phyloP scores from a whole-genome alignment of 1,140 invertebrate species.

The Acromyrmex echinatior region DNA sequence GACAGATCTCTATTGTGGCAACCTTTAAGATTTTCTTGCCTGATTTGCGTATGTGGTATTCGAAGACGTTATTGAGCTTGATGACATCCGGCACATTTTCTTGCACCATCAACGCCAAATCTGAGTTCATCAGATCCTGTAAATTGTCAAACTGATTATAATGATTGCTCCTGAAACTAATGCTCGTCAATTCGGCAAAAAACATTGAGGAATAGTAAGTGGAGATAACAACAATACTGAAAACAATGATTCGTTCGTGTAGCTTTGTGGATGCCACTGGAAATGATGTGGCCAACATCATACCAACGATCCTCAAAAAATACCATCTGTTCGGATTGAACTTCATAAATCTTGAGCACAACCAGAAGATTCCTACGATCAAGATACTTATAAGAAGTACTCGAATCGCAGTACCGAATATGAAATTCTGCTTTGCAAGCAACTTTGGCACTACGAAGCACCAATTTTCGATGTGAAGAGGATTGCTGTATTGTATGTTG shows the following conservation, averaged over 20 bases:
- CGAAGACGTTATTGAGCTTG: not conserved
- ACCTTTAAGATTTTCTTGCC: not conserved
- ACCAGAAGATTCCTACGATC: slow-evolving; percentile 19
- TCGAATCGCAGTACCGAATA: not conserved
- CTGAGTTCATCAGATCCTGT: not conserved
- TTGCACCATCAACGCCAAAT: not conserved
- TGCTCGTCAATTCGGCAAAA: not conserved
- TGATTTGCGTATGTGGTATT: not conserved
- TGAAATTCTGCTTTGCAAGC: not conserved
- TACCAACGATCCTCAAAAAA: not conserved
- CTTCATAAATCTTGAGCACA: slow-evolving; percentile 29
- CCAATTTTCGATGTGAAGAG: not conserved
- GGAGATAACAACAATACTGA: not conserved
- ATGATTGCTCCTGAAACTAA: not conserved
- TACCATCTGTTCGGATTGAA: not conserved
- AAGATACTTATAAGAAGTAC: not conserved
- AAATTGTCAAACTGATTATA: not conserved
- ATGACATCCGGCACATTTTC: not conserved
- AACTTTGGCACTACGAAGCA: slow-evolving; percentile 1
- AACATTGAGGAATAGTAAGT: slow-evolving; percentile 1
- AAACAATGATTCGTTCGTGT: slow-evolving; percentile 7
- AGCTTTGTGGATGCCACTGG: not conserved
- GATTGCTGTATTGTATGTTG: not conserved
- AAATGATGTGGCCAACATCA: slow-evolving; percentile 4
- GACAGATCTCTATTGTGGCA: not conserved